Evolutionary conservation across 2,113 vertebrate genomes (phyloP).

Genomic region (Turdus rufiventris): DNA sequence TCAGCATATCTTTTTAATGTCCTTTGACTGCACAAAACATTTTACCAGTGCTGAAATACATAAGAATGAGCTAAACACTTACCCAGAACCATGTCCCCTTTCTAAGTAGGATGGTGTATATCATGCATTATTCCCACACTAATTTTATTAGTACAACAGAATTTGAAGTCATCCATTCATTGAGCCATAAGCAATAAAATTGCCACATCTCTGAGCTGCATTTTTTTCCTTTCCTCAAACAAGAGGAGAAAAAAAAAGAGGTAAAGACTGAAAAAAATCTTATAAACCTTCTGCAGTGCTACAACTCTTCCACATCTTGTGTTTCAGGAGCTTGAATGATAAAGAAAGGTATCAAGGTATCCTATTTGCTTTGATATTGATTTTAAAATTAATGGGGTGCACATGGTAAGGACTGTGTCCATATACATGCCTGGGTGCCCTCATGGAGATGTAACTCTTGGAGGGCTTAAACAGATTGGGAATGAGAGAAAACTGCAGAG

Average conservation of each 20-base stretch:
- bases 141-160: not conserved
- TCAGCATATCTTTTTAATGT: not conserved
- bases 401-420: not conserved
- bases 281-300: not conserved
- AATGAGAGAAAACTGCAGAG: not conserved
- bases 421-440: rapidly evolving
- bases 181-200: not conserved
- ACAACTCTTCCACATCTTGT: not conserved
- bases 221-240: not conserved
- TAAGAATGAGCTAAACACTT: not conserved
- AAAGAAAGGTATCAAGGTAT: not conserved
- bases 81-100: not conserved
- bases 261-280: not conserved
- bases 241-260: not conserved
- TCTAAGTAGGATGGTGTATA: not conserved
- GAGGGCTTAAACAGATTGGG: not conserved
- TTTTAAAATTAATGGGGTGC: not conserved
- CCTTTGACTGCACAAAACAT: not conserved
- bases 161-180: not conserved
- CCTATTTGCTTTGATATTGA: not conserved
- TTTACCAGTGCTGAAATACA: not conserved
- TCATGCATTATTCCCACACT: not conserved
- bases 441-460: not conserved
- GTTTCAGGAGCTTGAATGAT: not conserved
- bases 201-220: not conserved